A percentile compares a stretch with the other conserved stretches of the same genome.
phyloP scores from a whole-genome alignment of 2,888 invertebrate species.

The Fissipunctia ypsillon region DNA sequence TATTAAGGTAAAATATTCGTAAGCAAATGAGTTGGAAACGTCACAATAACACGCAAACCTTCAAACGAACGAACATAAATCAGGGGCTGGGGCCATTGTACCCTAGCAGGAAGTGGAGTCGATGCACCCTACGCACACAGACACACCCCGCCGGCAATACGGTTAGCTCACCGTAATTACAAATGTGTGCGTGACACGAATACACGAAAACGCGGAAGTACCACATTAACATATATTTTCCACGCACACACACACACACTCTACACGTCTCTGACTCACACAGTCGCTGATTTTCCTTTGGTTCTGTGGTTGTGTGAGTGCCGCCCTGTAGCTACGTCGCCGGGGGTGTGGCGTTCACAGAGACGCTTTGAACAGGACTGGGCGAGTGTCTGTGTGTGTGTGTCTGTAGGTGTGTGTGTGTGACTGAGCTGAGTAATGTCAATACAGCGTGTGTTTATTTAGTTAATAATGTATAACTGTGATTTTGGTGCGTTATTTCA shows the following conservation, averaged over 20 bases:
- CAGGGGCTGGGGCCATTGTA: conserved; percentile 86
- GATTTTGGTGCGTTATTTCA: conserved; percentile 31
- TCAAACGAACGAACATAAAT: conserved; percentile 84
- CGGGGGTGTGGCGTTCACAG: conserved; percentile 85
- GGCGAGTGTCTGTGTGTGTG: conserved; percentile 73
- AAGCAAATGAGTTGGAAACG: conserved; percentile 79
- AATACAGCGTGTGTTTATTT: conserved; percentile 70
- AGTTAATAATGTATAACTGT: conserved; percentile 48
- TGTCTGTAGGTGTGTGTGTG: conserved; percentile 55
- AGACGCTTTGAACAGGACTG: conserved; percentile 72
- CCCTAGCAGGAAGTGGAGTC: conserved; percentile 88
- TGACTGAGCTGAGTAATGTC: conserved; percentile 67
- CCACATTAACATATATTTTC: conserved; percentile 87
- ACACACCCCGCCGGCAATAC: conserved; percentile 53
- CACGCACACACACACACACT: conserved; percentile 77
- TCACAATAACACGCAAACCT: conserved; percentile 87
- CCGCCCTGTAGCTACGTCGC: conserved; percentile 80
- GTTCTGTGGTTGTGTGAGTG: conserved; percentile 77
- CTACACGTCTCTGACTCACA: conserved; percentile 70
- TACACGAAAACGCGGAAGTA: conserved; percentile 86
- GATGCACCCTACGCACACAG: conserved; percentile 87
- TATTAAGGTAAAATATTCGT: conserved; percentile 65
- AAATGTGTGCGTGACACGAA: conserved; percentile 83
- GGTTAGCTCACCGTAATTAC: conserved; percentile 30
- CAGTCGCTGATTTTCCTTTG: conserved; percentile 71